A percentile compares a stretch with the other conserved stretches of the same genome.
phyloP scores from a whole-genome alignment of 2,888 invertebrate species.

The Eupithecia vulgata region DNA sequence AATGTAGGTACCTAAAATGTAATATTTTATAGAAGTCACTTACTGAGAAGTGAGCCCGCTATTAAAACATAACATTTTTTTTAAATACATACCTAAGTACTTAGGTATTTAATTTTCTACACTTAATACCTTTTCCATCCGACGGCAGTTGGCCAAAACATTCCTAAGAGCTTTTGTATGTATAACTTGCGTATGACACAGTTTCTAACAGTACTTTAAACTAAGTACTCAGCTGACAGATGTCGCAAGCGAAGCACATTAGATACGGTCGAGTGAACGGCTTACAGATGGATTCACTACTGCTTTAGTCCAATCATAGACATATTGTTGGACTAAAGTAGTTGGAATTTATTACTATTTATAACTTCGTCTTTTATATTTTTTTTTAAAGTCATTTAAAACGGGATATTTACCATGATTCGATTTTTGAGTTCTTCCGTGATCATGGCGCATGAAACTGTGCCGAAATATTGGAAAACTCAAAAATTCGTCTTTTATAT shows the following conservation, averaged over 20 bases:
- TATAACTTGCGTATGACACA: conserved; percentile 17
- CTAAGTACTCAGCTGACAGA: conserved; percentile 38
- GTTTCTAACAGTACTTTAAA: conserved; percentile 33
- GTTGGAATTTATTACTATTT: conserved; percentile 26
- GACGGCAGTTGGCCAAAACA: conserved; percentile 3
- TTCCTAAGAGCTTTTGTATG: conserved; percentile 29
- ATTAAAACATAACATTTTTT: too few species aligned
- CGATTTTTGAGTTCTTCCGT: too few species aligned
- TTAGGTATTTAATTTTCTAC: not conserved
- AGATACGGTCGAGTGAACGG: conserved; percentile 55
- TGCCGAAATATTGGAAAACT: too few species aligned
- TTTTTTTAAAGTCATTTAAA: too few species aligned
- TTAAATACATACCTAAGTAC: too few species aligned
- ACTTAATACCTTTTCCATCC: not conserved
- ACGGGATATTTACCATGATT: too few species aligned
- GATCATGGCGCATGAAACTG: too few species aligned
- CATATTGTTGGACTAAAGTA: conserved; percentile 33
- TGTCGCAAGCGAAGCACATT: conserved; percentile 54
- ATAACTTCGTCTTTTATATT: not conserved
- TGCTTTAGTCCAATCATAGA: conserved; percentile 41
- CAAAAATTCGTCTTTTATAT: not conserved
- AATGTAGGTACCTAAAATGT: not conserved
- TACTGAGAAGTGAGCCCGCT: not conserved
- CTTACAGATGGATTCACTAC: conserved; percentile 64
- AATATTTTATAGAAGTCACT: not conserved